These are phyloP conservation scores for Chrysina gloriosa DNA, from an alignment of 2,888 invertebrate species.

Conservation along the genomic window DNA sequence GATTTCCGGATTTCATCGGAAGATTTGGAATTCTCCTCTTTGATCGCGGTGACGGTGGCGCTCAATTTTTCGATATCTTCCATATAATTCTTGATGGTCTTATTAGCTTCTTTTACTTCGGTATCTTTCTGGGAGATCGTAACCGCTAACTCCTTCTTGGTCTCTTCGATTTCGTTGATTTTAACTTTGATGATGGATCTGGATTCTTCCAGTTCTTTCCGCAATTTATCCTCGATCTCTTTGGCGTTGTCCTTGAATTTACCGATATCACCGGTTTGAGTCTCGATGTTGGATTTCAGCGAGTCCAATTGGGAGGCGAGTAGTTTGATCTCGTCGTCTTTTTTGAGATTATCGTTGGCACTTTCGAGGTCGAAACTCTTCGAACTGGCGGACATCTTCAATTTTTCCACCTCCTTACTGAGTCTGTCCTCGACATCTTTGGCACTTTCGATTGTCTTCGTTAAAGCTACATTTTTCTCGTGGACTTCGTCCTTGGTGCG, in stretches of 20 bases:
- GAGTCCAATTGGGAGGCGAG: conserved; percentile 60
- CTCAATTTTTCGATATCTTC: conserved; percentile 52
- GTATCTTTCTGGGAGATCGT: conserved; percentile 53
- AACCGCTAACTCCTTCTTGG: conserved; percentile 58
- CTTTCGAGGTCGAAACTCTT: conserved; percentile 70
- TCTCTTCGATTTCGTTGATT: conserved; percentile 59
- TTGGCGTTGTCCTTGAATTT: conserved; percentile 59
- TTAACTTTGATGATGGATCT: conserved; percentile 60
- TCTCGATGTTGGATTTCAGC: conserved; percentile 58
- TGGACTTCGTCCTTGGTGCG: conserved; percentile 49
- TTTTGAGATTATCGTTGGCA: conserved; percentile 64
- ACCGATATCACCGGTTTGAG: conserved; percentile 58
- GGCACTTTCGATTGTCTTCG: conserved; percentile 39
- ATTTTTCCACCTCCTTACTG: conserved; percentile 57
- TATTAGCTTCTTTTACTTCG: conserved; percentile 56
- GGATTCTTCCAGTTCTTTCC: conserved; percentile 60
- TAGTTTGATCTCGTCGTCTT: conserved; percentile 54
- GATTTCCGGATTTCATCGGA: conserved; percentile 48
- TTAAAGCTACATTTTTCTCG: conserved; percentile 46
- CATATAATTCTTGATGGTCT: conserved; percentile 45
- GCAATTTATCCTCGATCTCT: conserved; percentile 54
- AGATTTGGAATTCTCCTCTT: conserved; percentile 45
- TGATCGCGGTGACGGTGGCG: conserved; percentile 50
- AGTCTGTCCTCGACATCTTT: conserved; percentile 53
- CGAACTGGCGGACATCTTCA: conserved; percentile 66